A percentile compares a stretch with the other conserved stretches of the same genome.
phyloP scores from a whole-genome alignment of 2,797 vertebrate genomes.

The Gila robusta region DNA sequence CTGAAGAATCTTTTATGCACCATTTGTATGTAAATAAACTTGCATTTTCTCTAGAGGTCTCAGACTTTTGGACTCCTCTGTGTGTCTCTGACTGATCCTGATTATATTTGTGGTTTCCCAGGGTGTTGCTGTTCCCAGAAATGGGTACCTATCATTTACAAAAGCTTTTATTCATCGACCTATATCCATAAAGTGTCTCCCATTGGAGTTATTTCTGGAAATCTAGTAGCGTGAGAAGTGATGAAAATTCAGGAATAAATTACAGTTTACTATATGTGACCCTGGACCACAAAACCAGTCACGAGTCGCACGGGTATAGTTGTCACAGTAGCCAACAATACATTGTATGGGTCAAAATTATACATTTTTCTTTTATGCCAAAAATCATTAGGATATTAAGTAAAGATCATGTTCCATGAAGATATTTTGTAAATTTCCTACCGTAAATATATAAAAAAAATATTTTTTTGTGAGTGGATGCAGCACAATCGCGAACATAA shows the following conservation, averaged over 20 bases:
- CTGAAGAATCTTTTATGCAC: not conserved
- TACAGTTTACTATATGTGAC: not conserved
- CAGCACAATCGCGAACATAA: too few species aligned
- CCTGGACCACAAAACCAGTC: too few species aligned
- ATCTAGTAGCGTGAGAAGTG: constrained; percentile 1
- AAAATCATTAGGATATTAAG: too few species aligned
- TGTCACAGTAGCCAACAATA: too few species aligned
- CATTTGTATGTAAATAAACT: not conserved
- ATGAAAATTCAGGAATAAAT: not conserved
- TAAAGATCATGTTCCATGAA: too few species aligned
- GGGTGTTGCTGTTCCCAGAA: not conserved
- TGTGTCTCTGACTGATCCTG: not conserved
- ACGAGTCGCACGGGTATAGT: too few species aligned
- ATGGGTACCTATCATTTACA: not conserved
- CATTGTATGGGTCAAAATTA: too few species aligned
- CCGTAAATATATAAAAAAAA: too few species aligned
- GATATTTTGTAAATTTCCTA: too few species aligned
- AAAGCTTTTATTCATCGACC: constrained; percentile 13
- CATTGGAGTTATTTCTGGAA: not conserved
- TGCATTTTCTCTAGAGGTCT: not conserved
- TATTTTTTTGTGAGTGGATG: too few species aligned
- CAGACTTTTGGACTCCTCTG: not conserved
- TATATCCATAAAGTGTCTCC: constrained; percentile 19
- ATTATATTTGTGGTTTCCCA: not conserved
- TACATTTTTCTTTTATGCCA: too few species aligned